These are phyloP conservation scores for Mesorhabditis belari DNA, from an alignment of 2,888 invertebrate species.

Conservation along the genomic window DNA sequence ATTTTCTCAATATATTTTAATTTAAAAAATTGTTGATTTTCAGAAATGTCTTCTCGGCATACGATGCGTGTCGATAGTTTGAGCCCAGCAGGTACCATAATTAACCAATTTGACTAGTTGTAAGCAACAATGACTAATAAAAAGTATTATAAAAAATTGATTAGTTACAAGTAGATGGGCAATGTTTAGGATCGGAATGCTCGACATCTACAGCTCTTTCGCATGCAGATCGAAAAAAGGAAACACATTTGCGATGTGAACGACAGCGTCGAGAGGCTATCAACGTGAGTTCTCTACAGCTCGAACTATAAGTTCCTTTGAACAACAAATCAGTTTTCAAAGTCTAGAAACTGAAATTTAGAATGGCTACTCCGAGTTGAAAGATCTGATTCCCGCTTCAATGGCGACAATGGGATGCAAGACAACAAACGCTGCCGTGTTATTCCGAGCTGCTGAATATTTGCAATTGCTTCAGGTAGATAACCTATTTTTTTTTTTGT, in stretches of 20 bases:
- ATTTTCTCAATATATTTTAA: no score
- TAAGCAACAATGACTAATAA: no score
- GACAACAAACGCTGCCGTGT: slow-evolving; percentile 51
- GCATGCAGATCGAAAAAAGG: slow-evolving; percentile 47
- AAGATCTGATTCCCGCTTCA: slow-evolving; percentile 49
- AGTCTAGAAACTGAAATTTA: slow-evolving; percentile 32
- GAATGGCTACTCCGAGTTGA: slow-evolving; percentile 51
- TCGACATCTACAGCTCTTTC: slow-evolving; percentile 3
- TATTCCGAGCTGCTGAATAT: slow-evolving; percentile 51
- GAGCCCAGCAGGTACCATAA: background rate
- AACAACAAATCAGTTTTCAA: background rate
- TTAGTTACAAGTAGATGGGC: no score
- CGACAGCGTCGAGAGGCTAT: slow-evolving; percentile 51
- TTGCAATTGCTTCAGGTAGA: slow-evolving; percentile 37
- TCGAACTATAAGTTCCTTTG: background rate
- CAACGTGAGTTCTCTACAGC: slow-evolving; percentile 27
- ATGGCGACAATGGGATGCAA: slow-evolving; percentile 50
- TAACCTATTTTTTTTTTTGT: slow-evolving; percentile 33
- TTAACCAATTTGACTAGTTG: no score
- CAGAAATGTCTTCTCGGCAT: no score
- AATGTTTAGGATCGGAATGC: background rate
- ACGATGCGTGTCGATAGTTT: background rate
- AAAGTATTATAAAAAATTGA: background rate
- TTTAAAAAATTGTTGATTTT: no score
- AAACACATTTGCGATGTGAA: slow-evolving; percentile 52